phyloP scores from a whole-genome alignment of 2,888 invertebrate genomes.

The Lithophane ornitopus region DNA sequence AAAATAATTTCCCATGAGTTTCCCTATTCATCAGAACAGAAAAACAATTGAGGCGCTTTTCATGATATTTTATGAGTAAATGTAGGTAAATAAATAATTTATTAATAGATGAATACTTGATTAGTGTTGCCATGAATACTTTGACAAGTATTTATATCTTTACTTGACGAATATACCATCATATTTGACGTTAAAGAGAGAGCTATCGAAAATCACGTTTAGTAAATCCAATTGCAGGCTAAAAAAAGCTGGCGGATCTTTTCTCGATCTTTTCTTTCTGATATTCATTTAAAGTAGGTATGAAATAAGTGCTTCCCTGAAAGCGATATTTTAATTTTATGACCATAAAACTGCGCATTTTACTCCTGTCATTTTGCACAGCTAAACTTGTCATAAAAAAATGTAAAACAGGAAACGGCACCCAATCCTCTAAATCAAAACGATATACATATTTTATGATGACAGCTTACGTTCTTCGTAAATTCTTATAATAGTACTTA shows the following conservation, averaged over 20 bases:
- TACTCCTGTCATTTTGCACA: background rate
- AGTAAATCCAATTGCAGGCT: background rate
- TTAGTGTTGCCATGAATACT: background rate
- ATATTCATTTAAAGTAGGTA: background rate
- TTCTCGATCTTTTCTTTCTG: too few species aligned
- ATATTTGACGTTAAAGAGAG: background rate
- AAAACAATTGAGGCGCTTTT: background rate
- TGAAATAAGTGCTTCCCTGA: background rate
- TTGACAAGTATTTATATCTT: background rate
- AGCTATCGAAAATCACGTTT: background rate
- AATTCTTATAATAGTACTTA: background rate
- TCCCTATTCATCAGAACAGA: conserved; percentile 21
- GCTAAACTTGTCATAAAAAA: background rate
- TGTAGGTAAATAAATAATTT: background rate
- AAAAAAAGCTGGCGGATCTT: too few species aligned
- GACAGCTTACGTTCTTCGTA: background rate
- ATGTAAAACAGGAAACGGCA: background rate
- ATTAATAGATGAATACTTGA: too few species aligned
- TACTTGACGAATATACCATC: background rate
- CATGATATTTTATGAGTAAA: background rate
- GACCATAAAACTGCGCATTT: background rate
- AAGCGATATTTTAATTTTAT: background rate
- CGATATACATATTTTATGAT: conserved; percentile 7
- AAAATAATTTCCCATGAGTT: conserved; percentile 43
- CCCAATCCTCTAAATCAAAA: conserved; percentile 5